phyloP scores from a whole-genome alignment of 2,888 invertebrate species.

The Lacanobia wlatinum region DNA sequence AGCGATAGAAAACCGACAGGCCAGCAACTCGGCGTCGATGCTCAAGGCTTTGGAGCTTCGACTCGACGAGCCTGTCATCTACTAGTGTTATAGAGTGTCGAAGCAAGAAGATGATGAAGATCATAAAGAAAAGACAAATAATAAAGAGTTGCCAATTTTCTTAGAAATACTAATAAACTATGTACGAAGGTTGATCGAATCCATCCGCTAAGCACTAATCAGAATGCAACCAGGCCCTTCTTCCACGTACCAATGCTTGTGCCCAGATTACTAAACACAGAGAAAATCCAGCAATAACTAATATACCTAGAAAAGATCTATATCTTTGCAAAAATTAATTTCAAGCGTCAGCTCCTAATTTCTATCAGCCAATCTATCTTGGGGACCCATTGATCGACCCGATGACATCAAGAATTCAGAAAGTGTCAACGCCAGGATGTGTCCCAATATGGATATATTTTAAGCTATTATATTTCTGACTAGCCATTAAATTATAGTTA shows the following conservation, averaged over 20 bases:
- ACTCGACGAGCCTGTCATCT: too few relatives aligned
- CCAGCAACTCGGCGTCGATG: too few relatives aligned
- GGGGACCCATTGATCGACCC: conserved; percentile 11
- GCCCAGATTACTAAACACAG: conserved; percentile 9
- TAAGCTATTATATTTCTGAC: conserved; percentile 13
- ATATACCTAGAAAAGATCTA: not conserved
- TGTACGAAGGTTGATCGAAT: not conserved
- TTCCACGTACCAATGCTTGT: not conserved
- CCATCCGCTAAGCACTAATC: not conserved
- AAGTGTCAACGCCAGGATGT: conserved; percentile 21
- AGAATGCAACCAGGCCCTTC: not conserved
- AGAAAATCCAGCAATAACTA: conserved; percentile 6
- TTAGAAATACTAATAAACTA: not conserved
- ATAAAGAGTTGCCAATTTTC: too few relatives aligned
- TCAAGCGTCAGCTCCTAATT: not conserved
- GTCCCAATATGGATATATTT: conserved; percentile 2
- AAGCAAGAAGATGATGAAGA: too few relatives aligned
- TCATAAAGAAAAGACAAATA: too few relatives aligned
- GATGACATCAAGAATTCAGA: conserved; percentile 39
- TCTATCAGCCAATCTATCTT: conserved; percentile 6
- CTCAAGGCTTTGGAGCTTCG: too few relatives aligned
- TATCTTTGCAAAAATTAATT: conserved; percentile 7
- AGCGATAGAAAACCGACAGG: too few relatives aligned
- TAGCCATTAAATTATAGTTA: conserved; percentile 17
- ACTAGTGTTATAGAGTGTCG: too few relatives aligned